Evolutionary conservation across 35 echinoderm and acorn worm species (phyloP), one percentile per base, ranked within the genome.

Genomic region (Stichopus chloronotus): DNA sequence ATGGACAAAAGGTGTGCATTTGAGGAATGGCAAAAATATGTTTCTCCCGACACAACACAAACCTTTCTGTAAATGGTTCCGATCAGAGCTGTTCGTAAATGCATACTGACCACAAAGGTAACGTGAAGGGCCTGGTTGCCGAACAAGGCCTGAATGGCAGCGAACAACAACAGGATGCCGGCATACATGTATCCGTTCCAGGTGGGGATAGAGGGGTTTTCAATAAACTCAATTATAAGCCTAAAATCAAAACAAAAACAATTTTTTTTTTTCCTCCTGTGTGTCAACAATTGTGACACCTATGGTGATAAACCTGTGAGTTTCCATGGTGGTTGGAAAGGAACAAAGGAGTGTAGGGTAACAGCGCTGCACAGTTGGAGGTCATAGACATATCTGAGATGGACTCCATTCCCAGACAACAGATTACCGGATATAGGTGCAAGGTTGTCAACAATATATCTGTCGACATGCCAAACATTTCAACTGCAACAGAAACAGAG

Each of bases 61-160:
- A 98, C 96, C 90, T 98, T 98, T 22, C 94, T 56, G 83, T 98
- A 98, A 4, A 98, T 89, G 55, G 92, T 81, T 74, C 94, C 94
- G 89, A 98, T 94, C 19, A 98, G 81, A 12, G 92, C 92, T 10
- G 96, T 94, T 16, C 96, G 80, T 8, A 98, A 25, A 13, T 95
- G 94, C 96, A 98, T 95, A 4, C 92, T 88, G 55, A 92, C 83
- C 20, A 94, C n/a, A 60, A 94, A 92, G 14, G 92, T 95, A 17
- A 95, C 81, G 78, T 98, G 93, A 63, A 95, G 84, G 14, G 93
- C 95, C 69, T 95, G 92, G 30, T 98, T 92, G 25, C 93, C 82
- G 14, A 98, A 17, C 14, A 87, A 76, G 16, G 96, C 93, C 81
- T 95, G 92, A 43, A 95, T n/a, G n/a, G 92, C 65, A 19, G 94